Percentiles rank a stretch among this genome's conserved stretches.
phyloP scores from a whole-genome alignment of 2,888 invertebrate genomes.

The Diarsia rubi region DNA sequence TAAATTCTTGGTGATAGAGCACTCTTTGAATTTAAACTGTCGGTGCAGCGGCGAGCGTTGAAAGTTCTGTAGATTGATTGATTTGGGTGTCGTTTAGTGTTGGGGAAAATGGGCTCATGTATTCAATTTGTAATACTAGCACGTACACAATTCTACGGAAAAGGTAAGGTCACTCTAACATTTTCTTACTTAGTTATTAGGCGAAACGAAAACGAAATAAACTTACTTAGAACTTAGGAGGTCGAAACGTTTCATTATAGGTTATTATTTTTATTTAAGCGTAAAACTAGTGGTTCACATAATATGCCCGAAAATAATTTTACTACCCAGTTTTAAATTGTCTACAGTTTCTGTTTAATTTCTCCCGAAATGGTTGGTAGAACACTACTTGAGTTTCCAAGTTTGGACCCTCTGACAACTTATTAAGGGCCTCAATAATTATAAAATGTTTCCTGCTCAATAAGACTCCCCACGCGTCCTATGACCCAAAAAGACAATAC shows the following conservation, averaged over 20 bases:
- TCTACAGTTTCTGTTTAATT: not conserved
- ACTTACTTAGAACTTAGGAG: not conserved
- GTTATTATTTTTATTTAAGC: conserved; percentile 1
- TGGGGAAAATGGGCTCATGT: not conserved
- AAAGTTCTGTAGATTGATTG: not conserved
- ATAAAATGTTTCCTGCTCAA: conserved; percentile 51
- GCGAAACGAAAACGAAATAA: conserved; percentile 10
- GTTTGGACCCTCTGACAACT: conserved; percentile 8
- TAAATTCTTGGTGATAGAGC: not conserved
- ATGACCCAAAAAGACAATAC: conserved; percentile 56
- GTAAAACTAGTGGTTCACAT: not conserved
- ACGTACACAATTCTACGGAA: conserved; percentile 9
- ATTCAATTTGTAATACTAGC: not conserved
- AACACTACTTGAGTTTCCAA: conserved; percentile 1
- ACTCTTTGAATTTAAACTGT: not conserved
- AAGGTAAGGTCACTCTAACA: conserved; percentile 7
- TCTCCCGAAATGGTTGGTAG: not conserved
- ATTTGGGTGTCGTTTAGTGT: not conserved
- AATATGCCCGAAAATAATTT: not conserved
- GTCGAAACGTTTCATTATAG: not conserved
- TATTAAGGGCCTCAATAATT: conserved; percentile 47
- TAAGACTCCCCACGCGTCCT: conserved; percentile 43
- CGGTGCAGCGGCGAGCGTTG: not conserved
- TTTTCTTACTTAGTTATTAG: not conserved
- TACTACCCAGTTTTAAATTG: not conserved